These are phyloP conservation scores for Nothobranchius kuhntae DNA, from an alignment of 2,113 vertebrate species.

Conservation along the genomic window DNA sequence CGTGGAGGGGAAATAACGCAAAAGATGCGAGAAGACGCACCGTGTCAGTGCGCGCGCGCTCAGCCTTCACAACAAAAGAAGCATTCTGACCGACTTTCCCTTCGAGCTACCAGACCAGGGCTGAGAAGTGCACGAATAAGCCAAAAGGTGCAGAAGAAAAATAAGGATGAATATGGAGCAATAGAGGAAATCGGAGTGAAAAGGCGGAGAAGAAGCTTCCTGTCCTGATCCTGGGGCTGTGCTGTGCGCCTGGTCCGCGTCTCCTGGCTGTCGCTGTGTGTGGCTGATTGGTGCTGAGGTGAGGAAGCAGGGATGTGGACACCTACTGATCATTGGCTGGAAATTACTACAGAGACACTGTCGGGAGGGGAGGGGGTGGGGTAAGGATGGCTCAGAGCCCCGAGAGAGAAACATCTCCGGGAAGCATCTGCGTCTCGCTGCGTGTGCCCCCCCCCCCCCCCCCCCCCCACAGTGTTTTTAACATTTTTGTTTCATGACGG, in stretches of 20 bases:
- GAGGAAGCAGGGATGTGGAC: constrained; percentile 89
- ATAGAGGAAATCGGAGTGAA: constrained; percentile 8
- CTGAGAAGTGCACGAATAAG: constrained; percentile 55
- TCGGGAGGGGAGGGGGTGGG: constrained; percentile 66
- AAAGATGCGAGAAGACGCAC: constrained; percentile 57
- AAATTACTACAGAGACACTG: constrained; percentile 87
- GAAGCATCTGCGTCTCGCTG: constrained; percentile 35
- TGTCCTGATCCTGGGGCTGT: constrained; percentile 70
- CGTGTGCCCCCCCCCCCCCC: not conserved
- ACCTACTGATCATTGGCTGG: constrained; percentile 93
- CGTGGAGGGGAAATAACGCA: constrained; percentile 53
- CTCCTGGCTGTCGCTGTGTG: constrained; percentile 88
- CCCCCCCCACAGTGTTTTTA: constrained; percentile 6
- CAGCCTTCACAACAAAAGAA: constrained; percentile 78
- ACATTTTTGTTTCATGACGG: constrained; percentile 50
- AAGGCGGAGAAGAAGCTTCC: constrained; percentile 50
- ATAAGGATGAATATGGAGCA: not conserved
- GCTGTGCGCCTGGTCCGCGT: constrained; percentile 78
- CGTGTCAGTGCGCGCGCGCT: constrained; percentile 26
- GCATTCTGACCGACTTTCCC: constrained; percentile 72
- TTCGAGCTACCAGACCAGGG: constrained; percentile 37
- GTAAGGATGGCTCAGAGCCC: constrained; percentile 75
- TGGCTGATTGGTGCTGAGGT: constrained; percentile 88
- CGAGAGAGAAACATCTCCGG: constrained; percentile 58
- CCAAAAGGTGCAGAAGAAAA: constrained; percentile 29